These are phyloP conservation scores for Cacoxenus indagator DNA, from an alignment of 2,888 invertebrate species.

Conservation along the genomic window DNA sequence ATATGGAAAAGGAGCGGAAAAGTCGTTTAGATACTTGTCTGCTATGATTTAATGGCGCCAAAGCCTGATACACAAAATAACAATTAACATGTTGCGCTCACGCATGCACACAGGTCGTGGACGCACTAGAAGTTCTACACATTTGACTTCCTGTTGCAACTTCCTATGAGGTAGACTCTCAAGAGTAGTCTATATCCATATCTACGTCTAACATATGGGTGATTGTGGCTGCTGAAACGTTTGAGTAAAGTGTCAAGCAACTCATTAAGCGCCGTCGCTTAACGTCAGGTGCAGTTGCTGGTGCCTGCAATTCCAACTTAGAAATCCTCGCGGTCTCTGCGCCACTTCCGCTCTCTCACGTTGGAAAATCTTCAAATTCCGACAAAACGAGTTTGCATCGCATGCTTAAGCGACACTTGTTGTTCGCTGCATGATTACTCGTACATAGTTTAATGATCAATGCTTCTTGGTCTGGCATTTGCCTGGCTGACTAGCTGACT, in stretches of 20 bases:
- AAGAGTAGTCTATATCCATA: neutral
- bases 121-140: no score
- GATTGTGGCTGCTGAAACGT: neutral
- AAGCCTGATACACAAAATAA: no score
- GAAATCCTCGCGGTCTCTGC: neutral
- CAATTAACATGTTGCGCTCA: neutral
- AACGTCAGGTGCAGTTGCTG: neutral
- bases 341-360: conserved; percentile 1
- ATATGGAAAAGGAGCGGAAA: no score
- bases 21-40: no score
- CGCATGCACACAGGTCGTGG: neutral
- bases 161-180: neutral
- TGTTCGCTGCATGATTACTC: neutral
- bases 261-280: conserved; percentile 2
- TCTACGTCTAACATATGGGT: neutral
- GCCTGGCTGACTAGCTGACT: no score
- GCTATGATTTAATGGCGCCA: no score
- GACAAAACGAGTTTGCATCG: conserved; percentile 5
- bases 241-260: conserved; percentile 3
- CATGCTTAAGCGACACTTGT: conserved; percentile 13
- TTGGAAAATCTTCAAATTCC: neutral
- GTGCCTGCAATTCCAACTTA: neutral
- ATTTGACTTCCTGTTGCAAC: conserved; percentile 2
- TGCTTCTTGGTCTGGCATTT: no score
- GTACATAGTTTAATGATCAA: neutral